Evolutionary conservation across 2,113 vertebrate genomes (phyloP).

Genomic region (Monarcha castaneiventris): DNA sequence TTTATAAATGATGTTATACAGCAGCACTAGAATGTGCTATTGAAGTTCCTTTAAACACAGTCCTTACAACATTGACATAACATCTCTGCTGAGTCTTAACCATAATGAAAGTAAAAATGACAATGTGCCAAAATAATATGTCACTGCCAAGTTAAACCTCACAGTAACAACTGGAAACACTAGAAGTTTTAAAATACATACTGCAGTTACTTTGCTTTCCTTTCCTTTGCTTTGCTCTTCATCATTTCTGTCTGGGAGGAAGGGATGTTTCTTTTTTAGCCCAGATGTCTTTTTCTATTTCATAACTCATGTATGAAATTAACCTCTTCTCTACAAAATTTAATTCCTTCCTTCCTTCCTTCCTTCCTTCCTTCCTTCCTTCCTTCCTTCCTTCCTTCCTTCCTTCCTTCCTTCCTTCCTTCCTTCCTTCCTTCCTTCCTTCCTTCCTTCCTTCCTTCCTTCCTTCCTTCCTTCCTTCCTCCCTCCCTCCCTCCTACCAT

Average conservation of each 20-base stretch:
- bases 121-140: conserved; percentile 23
- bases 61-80: background rate
- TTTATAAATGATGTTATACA: background rate
- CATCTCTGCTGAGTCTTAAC: background rate
- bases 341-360: background rate
- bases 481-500: no score
- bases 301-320: background rate
- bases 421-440: no score
- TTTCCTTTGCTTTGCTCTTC: no score
- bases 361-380: background rate
- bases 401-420: no score
- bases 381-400: background rate
- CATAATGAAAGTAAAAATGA: conserved; percentile 27
- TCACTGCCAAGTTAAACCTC: background rate
- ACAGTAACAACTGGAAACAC: background rate
- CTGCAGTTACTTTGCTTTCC: background rate
- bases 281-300: background rate
- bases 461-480: background rate
- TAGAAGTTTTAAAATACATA: background rate
- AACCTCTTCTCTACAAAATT: background rate
- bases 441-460: background rate
- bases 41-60: conserved; percentile 8
- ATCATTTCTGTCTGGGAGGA: background rate
- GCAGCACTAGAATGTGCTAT: background rate
- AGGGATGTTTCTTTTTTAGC: background rate